Percentiles rank a stretch among this genome's conserved stretches.
These are phyloP conservation scores for Pachyramphus minor DNA, from an alignment of 2,113 vertebrate species.

Conservation along the genomic window DNA sequence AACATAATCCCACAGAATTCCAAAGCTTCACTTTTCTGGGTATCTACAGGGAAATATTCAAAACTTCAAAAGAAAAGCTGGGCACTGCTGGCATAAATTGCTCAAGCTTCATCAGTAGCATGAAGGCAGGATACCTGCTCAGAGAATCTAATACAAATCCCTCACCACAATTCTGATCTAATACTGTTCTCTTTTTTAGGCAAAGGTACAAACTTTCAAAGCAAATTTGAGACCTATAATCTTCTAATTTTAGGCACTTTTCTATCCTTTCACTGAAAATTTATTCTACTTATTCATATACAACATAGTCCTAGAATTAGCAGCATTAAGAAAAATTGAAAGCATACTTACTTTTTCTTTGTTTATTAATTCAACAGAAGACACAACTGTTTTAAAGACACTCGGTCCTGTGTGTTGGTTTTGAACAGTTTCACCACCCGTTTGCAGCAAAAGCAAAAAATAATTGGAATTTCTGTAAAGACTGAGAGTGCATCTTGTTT, in stretches of 20 bases:
- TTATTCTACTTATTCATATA: not conserved
- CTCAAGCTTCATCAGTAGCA: not conserved
- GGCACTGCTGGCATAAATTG: not conserved
- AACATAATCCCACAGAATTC: not conserved
- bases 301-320: not conserved
- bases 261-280: not conserved
- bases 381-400: not conserved
- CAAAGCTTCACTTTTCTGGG: not conserved
- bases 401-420: not conserved
- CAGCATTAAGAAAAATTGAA: not conserved
- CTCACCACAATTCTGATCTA: not conserved
- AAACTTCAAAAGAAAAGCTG: not conserved
- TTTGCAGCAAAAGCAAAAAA: not conserved
- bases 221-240: not conserved
- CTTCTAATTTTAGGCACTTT: not conserved
- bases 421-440: not conserved
- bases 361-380: not conserved
- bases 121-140: not conserved
- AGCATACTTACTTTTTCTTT: slow-evolving; percentile 14
- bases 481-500: not conserved
- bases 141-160: not conserved
- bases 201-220: not conserved
- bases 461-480: not conserved
- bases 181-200: not conserved
- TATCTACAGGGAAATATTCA: not conserved